A percentile compares a stretch with the other conserved stretches of the same genome.
Conservation (phyloP, 2,888 invertebrate species). For the Archaeoteleia sp. region DNA sequence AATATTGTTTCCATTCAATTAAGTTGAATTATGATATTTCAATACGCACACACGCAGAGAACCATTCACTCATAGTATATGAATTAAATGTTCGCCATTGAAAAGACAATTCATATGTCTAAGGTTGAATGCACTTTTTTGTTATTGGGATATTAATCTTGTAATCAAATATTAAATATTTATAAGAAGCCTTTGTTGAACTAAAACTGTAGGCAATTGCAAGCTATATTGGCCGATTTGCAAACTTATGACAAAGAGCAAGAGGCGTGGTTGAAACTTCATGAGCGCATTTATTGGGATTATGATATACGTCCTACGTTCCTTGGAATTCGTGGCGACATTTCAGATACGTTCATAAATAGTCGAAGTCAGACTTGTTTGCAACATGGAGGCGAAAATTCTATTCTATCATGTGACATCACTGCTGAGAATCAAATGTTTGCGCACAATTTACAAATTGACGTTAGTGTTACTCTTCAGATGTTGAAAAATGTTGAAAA, state of each 20-base stretch:
- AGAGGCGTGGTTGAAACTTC: slow-evolving; percentile 78
- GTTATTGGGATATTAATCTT: too few relatives aligned
- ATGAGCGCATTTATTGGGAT: slow-evolving; percentile 78
- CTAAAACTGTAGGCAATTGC: slow-evolving; percentile 77
- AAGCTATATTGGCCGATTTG: slow-evolving; percentile 79
- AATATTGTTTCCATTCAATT: too few relatives aligned
- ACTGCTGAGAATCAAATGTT: slow-evolving; percentile 70
- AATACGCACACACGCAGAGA: too few relatives aligned
- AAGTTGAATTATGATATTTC: too few relatives aligned
- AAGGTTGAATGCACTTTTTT: too few relatives aligned
- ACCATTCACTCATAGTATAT: too few relatives aligned
- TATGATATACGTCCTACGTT: slow-evolving; percentile 73
- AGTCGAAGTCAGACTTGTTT: slow-evolving; percentile 72
- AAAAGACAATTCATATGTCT: too few relatives aligned
- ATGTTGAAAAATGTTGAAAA: slow-evolving; percentile 76
- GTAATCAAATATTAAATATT: too few relatives aligned
- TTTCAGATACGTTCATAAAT: slow-evolving; percentile 65
- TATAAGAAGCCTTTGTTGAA: too few relatives aligned
- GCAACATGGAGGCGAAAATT: slow-evolving; percentile 69
- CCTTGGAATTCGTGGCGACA: slow-evolving; percentile 71
- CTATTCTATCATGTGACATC: slow-evolving; percentile 73
- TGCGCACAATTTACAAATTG: slow-evolving; percentile 72
- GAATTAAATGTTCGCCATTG: too few relatives aligned
- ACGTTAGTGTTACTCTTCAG: slow-evolving; percentile 75
- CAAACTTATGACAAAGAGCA: slow-evolving; percentile 80